Percentiles rank a stretch among this genome's conserved stretches.
Conservation (phyloP, 2,888 invertebrate species). For the Oxycera nigricornis region DNA sequence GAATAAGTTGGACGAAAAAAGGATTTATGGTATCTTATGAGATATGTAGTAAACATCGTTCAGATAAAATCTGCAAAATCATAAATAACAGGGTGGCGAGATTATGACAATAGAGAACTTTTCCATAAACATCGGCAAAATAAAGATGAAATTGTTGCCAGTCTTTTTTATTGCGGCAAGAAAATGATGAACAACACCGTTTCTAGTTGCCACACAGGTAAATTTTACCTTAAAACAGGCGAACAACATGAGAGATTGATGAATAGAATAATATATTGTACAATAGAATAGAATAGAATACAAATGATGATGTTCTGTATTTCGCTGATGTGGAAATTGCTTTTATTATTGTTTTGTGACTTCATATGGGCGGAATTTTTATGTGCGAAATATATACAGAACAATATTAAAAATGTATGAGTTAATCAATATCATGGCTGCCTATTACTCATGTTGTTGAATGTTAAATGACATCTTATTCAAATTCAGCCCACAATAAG, state of each 20-base stretch:
- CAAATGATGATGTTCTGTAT: too few species aligned
- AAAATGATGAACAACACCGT: background rate
- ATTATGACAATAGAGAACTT: conserved; percentile 30
- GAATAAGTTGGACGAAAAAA: background rate
- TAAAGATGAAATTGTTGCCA: background rate
- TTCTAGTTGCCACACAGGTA: background rate
- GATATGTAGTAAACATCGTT: background rate
- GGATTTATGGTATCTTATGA: background rate
- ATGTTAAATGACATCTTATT: too few species aligned
- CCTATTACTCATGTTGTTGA: background rate
- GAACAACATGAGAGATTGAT: background rate
- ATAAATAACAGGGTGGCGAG: conserved; percentile 31
- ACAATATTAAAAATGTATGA: background rate
- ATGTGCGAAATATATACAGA: background rate
- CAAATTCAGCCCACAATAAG: too few species aligned
- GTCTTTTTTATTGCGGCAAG: background rate
- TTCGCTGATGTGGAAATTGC: background rate
- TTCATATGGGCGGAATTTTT: background rate
- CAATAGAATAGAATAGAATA: too few species aligned
- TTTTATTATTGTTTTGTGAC: background rate
- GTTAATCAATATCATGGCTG: too few species aligned
- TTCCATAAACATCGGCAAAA: conserved; percentile 18
- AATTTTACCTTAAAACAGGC: background rate
- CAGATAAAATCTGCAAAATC: conserved; percentile 30
- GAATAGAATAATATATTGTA: background rate